phyloP scores from a whole-genome alignment of 2,888 invertebrate genomes.

The Drosophila vallismaia region DNA sequence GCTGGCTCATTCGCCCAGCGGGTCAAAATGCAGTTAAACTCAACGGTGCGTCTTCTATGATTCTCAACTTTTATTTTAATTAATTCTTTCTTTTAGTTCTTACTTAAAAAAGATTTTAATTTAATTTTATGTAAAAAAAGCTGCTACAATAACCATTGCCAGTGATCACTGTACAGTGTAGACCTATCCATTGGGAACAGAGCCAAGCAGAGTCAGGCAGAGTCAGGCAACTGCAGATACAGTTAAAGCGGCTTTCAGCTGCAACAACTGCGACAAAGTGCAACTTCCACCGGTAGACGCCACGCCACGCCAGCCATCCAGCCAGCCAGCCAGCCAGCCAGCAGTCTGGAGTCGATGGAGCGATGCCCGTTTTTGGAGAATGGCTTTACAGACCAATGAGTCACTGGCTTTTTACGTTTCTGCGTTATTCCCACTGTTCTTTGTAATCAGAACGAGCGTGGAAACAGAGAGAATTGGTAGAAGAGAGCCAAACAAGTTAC shows the following conservation, averaged over 20 bases:
- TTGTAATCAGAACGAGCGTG: conserved; percentile 54
- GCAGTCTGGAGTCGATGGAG: conserved; percentile 45
- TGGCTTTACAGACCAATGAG: conserved; percentile 44
- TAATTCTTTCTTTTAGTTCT: no score
- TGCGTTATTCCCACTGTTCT: conserved; percentile 36
- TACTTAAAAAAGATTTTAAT: not conserved
- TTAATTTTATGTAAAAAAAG: not conserved
- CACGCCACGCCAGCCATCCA: not conserved
- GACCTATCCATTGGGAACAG: conserved; percentile 37
- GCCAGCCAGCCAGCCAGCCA: conserved; percentile 22
- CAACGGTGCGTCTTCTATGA: conserved; percentile 54
- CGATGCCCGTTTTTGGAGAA: conserved; percentile 49
- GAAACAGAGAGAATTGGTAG: conserved; percentile 55
- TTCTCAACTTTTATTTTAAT: conserved; percentile 12
- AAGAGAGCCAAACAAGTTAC: conserved; percentile 69
- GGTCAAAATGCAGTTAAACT: conserved; percentile 73
- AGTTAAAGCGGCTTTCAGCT: conserved; percentile 58
- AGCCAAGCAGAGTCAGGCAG: conserved; percentile 14
- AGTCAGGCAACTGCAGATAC: conserved; percentile 47
- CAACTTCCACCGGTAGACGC: conserved; percentile 63
- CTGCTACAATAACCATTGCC: not conserved
- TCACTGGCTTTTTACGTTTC: conserved; percentile 28
- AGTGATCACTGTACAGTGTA: conserved; percentile 13
- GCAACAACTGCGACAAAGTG: conserved; percentile 21
- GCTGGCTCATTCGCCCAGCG: conserved; percentile 22